Percentiles rank a stretch among this genome's conserved stretches.
These are phyloP conservation scores for Micoletzkya japonica DNA, from an alignment of 2,888 invertebrate genomes.

Conservation along the genomic window DNA sequence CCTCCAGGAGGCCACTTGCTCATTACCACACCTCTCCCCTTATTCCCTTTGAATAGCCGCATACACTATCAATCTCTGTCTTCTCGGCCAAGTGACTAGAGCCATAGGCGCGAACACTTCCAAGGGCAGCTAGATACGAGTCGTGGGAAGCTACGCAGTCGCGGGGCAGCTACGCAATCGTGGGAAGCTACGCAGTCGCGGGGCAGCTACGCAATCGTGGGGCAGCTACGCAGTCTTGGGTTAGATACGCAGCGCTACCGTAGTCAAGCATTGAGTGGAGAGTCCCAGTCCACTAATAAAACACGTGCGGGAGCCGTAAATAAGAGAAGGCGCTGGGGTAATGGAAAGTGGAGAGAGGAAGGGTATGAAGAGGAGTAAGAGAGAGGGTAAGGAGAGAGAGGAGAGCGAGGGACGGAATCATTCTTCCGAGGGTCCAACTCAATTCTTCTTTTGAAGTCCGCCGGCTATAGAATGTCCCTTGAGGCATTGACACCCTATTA, in stretches of 20 bases:
- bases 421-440: constrained; percentile 1
- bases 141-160: no score
- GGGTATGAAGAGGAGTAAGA: constrained; percentile 1
- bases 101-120: neutral
- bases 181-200: no score
- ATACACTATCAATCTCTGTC: neutral
- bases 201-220: no score
- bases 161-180: no score
- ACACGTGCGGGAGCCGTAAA: constrained; percentile 25
- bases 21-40: neutral
- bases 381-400: constrained; percentile 9
- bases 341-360: neutral
- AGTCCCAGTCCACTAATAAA: constrained; percentile 28
- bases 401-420: constrained; percentile 4
- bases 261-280: no score
- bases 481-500: constrained; percentile 10
- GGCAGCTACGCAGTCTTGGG: no score
- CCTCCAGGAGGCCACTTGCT: constrained; percentile 1
- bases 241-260: no score
- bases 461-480: neutral
- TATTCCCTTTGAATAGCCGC: neutral
- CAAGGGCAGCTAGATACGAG: no score
- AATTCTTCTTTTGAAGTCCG: neutral
- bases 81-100: neutral
- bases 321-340: constrained; percentile 14